These are phyloP conservation scores for Danionella cerebrum DNA, from an alignment of 2,113 vertebrate genomes.

Conservation along the genomic window DNA sequence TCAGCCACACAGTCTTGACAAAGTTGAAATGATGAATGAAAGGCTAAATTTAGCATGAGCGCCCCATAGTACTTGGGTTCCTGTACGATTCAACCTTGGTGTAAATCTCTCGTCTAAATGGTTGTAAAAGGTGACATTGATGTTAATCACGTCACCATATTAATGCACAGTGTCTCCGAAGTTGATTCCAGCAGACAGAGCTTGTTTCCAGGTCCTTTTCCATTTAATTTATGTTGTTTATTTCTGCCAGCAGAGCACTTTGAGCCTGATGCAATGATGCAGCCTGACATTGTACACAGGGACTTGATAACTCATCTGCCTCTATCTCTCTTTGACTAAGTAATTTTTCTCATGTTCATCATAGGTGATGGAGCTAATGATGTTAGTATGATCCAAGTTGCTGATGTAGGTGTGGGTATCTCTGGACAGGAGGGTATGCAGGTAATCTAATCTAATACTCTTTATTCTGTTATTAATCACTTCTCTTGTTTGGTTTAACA, in stretches of 20 bases:
- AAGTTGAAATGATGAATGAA: background rate
- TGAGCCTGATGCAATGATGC: constrained; percentile 37
- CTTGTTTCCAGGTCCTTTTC: constrained; percentile 34
- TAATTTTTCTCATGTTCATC: constrained; percentile 25
- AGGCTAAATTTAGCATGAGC: background rate
- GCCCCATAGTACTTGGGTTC: background rate
- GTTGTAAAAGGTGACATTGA: constrained; percentile 13
- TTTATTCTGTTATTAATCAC: too few relatives aligned
- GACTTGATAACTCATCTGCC: background rate
- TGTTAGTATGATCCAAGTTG: constrained; percentile 98
- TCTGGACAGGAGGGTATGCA: constrained; percentile 98
- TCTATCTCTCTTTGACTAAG: background rate
- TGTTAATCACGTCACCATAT: background rate
- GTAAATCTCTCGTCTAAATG: background rate
- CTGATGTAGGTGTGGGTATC: constrained; percentile 94
- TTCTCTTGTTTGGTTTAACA: too few relatives aligned
- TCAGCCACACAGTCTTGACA: background rate
- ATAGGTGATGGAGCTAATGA: constrained; percentile 96
- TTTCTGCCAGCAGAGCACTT: constrained; percentile 38
- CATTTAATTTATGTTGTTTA: constrained; percentile 25
- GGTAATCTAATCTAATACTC: too few relatives aligned
- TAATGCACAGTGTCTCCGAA: background rate
- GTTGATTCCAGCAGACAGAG: background rate
- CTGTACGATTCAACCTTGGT: background rate
- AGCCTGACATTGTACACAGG: constrained; percentile 15